Base-by-base conservation (phyloP, 2,888 invertebrate species). In the Busseola fusca region DNA sequence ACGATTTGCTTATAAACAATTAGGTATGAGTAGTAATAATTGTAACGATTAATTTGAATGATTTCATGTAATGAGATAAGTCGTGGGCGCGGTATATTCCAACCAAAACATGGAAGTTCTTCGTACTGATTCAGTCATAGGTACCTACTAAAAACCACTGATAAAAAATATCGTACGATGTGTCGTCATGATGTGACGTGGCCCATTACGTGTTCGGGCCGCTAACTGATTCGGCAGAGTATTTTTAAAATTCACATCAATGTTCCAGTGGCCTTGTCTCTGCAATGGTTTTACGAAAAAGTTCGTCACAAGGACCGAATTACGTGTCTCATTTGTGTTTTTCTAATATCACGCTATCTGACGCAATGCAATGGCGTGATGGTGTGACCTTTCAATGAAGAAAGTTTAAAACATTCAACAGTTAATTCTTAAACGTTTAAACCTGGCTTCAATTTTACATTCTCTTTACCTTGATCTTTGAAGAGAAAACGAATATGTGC, bases 141-240 rank as follows among this genome's bases (percentile, higher is more conserved):
- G n/a, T n/a, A 86, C 45, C 6, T 45, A 21, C 72, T 34, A 82
- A 84, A 83, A 74, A 76, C 75, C 62, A 80, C 67, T 80, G 84
- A 87, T 86, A 89, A 89, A 90, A 80, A 90, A 89, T 85, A 94
- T 94, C 93, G 89, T 93, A 91, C 92, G 94, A 94, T 92, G 75
- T 90, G 80, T 82, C 93, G 93, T 93, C 94, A 94, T 84, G 67
- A 65, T 50, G 69, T 93, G 93, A 93, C 93, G 93, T 90, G 91
- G 85, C 64, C 81, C 59, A 52, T 86, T 91, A 89, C 88, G 89
- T 85, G 86, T 83, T 68, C 84, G 75, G 65, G 78, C 81, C 64
- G 72, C 70, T 68, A 62, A 69, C 63, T 66, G 69, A 72, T 57
- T 76, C 75, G 72, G 50, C 34, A 78, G 70, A 74, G 69, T 86